Evolutionary conservation across 1,140 invertebrate genomes (phyloP).

Genomic region (Trypoxylus dichotomus): DNA sequence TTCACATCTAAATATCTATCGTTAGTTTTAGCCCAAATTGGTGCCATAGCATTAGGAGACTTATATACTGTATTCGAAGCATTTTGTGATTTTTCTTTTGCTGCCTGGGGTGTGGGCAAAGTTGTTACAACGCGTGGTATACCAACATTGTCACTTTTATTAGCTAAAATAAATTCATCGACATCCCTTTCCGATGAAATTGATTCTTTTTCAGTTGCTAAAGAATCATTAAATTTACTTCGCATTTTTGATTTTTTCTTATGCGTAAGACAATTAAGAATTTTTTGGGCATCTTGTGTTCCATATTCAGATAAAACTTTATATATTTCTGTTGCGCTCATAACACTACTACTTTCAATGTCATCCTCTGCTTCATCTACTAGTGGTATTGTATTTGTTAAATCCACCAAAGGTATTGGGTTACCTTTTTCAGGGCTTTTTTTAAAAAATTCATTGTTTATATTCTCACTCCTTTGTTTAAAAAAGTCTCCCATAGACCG

Average conservation of each 20-base stretch:
- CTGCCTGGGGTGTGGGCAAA: background rate
- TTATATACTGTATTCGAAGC: background rate
- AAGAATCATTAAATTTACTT: background rate
- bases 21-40: background rate
- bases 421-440: conserved; percentile 12
- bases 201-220: background rate
- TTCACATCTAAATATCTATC: background rate
- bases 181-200: background rate
- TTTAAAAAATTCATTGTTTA: conserved; percentile 20
- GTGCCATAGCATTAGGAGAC: background rate
- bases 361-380: background rate
- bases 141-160: background rate
- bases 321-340: conserved; percentile 21
- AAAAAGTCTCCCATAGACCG: conserved; percentile 29
- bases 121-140: background rate
- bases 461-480: background rate
- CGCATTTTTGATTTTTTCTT: background rate
- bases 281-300: background rate
- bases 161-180: conserved; percentile 2
- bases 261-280: background rate
- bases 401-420: conserved; percentile 22
- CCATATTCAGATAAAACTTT: conserved; percentile 8
- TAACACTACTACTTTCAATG: background rate
- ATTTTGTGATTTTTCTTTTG: background rate
- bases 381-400: conserved; percentile 9